Evolutionary conservation across 2,113 vertebrate genomes (phyloP), one percentile per base, ranked within the genome.

Genomic region (Fregetta grallaria): DNA sequence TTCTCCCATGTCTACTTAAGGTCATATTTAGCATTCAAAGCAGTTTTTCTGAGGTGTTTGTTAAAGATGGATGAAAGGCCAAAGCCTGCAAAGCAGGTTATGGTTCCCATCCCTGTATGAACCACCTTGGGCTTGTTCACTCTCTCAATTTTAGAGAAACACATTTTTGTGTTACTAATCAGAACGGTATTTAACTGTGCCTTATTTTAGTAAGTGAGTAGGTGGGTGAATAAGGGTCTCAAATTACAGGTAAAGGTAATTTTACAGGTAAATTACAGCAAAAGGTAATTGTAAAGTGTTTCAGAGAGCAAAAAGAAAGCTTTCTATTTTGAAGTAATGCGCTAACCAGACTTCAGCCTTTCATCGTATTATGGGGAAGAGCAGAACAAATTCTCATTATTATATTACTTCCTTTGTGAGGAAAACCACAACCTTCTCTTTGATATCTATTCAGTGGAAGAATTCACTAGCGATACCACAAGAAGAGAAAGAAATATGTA

Each of bases 201-300:
- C 47, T 91, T 76, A 47, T 79, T 96, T 70, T 52, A 86, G 72
- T 85, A 77, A 90, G 62, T 72, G 86, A 91, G 83, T 63, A 75
- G 70, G 74, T 79, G 61, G 82, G 77, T 55, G 85, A 94, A 86
- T 61, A 94, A 71, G 77, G 32, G 30, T 72, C 74, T 97, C 85
- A 58, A 26, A 53, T 97, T 94, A 85, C 94, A 7, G 66, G 56
- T 56, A 56, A 72, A 90, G 62, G 87, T 94, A 73, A 58, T 94
- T 96, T 93, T 86, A 88, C 93, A 95, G 84, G 85, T 58, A 87
- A 94, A 92, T 94, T 94, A 85, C 94, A 95, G 84, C 49, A 87
- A 85, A 81, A 91, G 27, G 45, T 58, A 96, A 94, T 85, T 92
- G 49, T 73, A 76, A 97, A 95, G 88, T 75, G 58, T 81, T 94